Percentiles rank a stretch among this genome's conserved stretches.
phyloP scores from a whole-genome alignment of 2,888 invertebrate species.

The Teleiodes luculella region DNA sequence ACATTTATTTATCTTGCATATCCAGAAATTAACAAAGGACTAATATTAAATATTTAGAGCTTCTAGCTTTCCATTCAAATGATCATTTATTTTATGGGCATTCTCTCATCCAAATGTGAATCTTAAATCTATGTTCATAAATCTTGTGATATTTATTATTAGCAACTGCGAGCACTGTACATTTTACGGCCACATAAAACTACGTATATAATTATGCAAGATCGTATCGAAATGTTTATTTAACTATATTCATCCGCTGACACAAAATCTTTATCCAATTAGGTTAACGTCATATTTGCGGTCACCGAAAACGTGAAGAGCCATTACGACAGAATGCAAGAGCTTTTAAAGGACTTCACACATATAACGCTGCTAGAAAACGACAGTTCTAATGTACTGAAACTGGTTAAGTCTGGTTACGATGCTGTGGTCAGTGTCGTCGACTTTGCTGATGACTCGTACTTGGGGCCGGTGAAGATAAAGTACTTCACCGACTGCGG shows the following conservation, averaged over 20 bases:
- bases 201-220: conserved; percentile 14
- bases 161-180: background rate
- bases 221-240: background rate
- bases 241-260: background rate
- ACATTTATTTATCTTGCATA: no score
- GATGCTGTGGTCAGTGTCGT: conserved; percentile 84
- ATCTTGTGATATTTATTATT: background rate
- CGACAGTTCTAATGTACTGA: conserved; percentile 92
- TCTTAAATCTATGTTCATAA: background rate
- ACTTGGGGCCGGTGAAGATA: conserved; percentile 80
- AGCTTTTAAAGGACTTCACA: conserved; percentile 84
- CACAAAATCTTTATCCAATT: conserved; percentile 35
- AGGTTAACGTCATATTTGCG: conserved; percentile 92
- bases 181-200: conserved; percentile 11
- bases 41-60: no score
- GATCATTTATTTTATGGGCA: background rate
- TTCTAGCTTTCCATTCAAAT: no score
- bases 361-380: conserved; percentile 87
- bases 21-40: no score
- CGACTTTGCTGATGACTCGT: conserved; percentile 79
- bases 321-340: conserved; percentile 84
- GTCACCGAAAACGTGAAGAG: conserved; percentile 83
- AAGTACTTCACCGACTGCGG: conserved; percentile 86
- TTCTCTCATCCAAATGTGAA: background rate
- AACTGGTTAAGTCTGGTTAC: conserved; percentile 89